Evolutionary conservation across 2,113 vertebrate species (phyloP).

Genomic region (Campylomormyrus numenius): DNA sequence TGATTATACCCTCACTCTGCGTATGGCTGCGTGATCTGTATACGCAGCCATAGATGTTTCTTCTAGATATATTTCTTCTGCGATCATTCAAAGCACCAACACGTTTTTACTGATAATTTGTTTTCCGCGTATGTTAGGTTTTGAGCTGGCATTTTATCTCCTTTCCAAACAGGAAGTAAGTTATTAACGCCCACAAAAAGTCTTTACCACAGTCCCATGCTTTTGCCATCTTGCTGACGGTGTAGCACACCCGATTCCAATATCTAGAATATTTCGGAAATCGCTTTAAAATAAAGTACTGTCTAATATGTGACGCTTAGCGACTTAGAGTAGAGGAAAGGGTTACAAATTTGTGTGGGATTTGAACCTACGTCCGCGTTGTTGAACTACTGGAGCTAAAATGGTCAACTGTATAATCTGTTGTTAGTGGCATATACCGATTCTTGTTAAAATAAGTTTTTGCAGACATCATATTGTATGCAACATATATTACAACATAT

Average conservation of each 20-base stretch:
- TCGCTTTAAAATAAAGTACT: neutral
- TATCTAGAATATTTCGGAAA: neutral
- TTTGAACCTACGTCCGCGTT: neutral
- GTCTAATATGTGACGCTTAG: neutral
- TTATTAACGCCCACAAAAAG: neutral
- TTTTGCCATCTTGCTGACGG: neutral
- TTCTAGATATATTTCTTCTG: neutral
- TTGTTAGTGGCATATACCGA: neutral
- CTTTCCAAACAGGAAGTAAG: neutral
- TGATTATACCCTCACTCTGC: neutral
- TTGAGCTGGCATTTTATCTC: neutral
- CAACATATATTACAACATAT: neutral
- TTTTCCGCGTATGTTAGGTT: neutral
- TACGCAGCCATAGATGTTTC: neutral
- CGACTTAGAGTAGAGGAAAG: neutral
- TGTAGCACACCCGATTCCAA: neutral
- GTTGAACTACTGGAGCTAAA: neutral
- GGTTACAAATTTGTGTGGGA: neutral
- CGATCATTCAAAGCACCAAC: neutral
- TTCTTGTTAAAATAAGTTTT: neutral
- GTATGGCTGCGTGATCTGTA: neutral
- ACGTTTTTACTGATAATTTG: neutral
- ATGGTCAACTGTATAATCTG: neutral
- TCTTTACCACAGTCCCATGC: neutral
- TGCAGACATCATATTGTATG: neutral